Base-by-base conservation (phyloP, 2,113 vertebrate species). In the Dermatemys mawii region DNA sequence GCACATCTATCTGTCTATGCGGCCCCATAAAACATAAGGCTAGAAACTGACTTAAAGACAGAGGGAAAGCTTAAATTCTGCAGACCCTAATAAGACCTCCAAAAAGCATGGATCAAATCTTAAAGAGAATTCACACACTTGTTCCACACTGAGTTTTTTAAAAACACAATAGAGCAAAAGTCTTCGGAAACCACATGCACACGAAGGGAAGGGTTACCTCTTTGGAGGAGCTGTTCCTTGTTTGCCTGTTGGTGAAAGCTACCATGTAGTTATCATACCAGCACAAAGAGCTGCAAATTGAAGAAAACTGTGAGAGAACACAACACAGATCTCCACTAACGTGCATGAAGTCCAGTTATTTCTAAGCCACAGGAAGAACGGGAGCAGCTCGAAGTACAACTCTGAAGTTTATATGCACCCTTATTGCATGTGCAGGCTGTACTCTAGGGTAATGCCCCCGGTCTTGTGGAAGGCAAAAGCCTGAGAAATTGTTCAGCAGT, bases 181-280 rank as follows among this genome's bases (percentile, higher is more conserved):
- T 50, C 35, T 24, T 38, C 16, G 5, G 5, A 0, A 41, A 14
- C 1, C 2, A 11, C 51, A 38, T 4, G 1, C 1, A 3, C 1
- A 86, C 11, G 12, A 70, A 89, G 17, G 50, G 78, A 81, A 88
- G 81, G 26, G 92, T 98, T 98, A 98, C 98, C 98, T 98, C 96
- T 98, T 89, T 2, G 48, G 90, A 93, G 94, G 92, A 57, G 92
- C 91, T 90, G 93, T 97, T 97, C 87, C 81, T 96, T 75, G 95
- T 97, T 95, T 79, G 95, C 96, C n/a, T 6, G 95, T 4, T 13
- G 26, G 81, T 3, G 16, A 75, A 4, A 93, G 92, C 88, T 95
- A 26, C 67, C 27, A 35, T 17, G 29, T 70, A 6, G 94, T 87
- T 46, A 94, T 94, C 97, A 97, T 97, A 93, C 95, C 97, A 93